Evolutionary conservation across 1,140 invertebrate species (phyloP), one percentile per base, ranked within the genome.

Genomic region (Drosophila persimilis): DNA sequence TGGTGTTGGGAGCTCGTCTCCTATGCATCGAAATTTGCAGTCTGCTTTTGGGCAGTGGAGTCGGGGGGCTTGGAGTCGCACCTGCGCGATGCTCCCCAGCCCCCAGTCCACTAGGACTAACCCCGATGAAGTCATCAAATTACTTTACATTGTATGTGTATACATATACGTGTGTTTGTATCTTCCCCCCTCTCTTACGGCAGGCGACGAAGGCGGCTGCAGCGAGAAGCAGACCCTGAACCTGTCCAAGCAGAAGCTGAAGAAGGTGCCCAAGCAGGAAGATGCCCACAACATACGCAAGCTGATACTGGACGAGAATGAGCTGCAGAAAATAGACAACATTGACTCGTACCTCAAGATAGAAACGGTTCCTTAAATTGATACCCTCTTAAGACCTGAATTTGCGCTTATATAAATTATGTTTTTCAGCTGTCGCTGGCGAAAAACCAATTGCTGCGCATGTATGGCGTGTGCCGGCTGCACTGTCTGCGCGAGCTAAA

Each of bases 221-320:
- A 86, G 59, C 53, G 75, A 83, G 20, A 79, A 70, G 58, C 83
- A 90, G 65, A 72, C 77, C 29, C 90, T 96, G 61, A 94, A 96
- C 91, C 91, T 95, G 64, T 95, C 94, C 70, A 93, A 93, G 78
- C 94, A 94, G 91, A 94, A 94, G 80, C 91, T 96, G 57, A 96
- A 95, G 90, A 96, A 95, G 92, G 92, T 96, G 80, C 94, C 93
- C 91, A 95, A 95, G 91, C 91, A 93, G 54, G 93, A 94, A 52
- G 94, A 95, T 89, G 91, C 93, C 24, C 93, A 94, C 75, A 93
- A 94, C 59, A 94, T 96, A 67, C 94, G 94, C 47, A 95, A 94
- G 66, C 92, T 98, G 51, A 95, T 97, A 70, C 92, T 97, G 29
- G 96, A 98, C 91, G 95, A 97, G 80, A 98, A 98, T 93, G 95